Conservation (phyloP, 2,113 vertebrate species). For the Neomonachus schauinslandi region DNA sequence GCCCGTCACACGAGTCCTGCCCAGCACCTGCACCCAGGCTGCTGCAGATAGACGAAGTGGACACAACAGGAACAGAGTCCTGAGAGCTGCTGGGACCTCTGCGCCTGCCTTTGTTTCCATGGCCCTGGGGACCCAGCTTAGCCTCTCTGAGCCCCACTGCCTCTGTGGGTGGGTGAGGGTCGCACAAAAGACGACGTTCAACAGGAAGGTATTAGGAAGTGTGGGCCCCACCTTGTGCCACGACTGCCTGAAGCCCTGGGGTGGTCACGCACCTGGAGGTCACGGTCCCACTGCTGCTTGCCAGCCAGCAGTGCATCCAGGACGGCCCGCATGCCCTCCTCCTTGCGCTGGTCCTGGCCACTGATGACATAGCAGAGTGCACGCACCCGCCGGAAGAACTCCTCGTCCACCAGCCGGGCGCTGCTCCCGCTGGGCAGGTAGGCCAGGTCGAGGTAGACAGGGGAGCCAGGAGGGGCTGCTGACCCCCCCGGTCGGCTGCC, state of each 20-base stretch:
- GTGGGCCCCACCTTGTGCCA: accelerated
- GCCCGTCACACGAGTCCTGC: too few relatives aligned
- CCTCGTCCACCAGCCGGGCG: conserved; percentile 86
- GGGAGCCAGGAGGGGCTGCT: accelerated
- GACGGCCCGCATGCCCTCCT: conserved; percentile 87
- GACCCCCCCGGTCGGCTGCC: not conserved
- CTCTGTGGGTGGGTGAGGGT: not conserved
- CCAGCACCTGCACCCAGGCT: not conserved
- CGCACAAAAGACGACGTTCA: not conserved
- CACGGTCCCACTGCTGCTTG: conserved; percentile 90
- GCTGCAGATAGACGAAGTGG: not conserved
- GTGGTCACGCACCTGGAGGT: conserved; percentile 87
- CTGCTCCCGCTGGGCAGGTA: conserved; percentile 92
- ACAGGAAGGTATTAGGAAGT: not conserved
- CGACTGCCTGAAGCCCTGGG: accelerated
- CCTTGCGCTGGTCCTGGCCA: conserved; percentile 91
- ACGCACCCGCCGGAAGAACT: conserved; percentile 91
- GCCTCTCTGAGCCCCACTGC: not conserved
- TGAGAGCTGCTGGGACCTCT: not conserved
- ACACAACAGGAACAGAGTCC: not conserved
- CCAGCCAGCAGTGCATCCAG: conserved; percentile 91
- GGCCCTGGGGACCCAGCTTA: not conserved
- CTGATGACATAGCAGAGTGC: conserved; percentile 95
- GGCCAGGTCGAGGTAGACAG: conserved; percentile 93
- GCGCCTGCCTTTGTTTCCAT: accelerated